Base-by-base conservation (phyloP, 2,888 invertebrate species). In the Philereme vetulata region DNA sequence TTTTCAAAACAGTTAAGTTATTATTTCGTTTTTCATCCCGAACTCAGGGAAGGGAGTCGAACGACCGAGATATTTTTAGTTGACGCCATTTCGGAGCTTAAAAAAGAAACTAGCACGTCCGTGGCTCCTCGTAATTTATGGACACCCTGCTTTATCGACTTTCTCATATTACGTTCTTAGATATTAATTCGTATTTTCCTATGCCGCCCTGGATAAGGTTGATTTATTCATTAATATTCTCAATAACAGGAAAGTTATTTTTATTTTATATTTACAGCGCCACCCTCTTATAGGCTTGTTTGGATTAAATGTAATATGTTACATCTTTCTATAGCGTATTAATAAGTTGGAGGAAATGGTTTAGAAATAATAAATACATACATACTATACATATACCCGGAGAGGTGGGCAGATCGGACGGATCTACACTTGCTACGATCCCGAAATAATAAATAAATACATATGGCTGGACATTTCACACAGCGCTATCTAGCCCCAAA, bases 1-100 rank as follows among this genome's bases (percentile, higher is more conserved):
- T 21, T 21, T 21, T 21, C 21, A 21, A 21, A 21, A 21, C 21
- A 1, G 21, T 21, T 21, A 21, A 1, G 21, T 21, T 21, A 38
- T 8, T 4, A 46, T 48, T 44, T 57, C 11, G 32, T 51, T 62
- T 58, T 57, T 47, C 45, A 7, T 46, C n/a, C 10, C 35, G 40
- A 55, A 35, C 51, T 47, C 44, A 51, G 34, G 33, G 75, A 78
- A 79, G 75, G 78, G 79, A 73, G 56, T 68, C 77, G 76, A 76
- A 85, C 84, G 84, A 78, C 82, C 76, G 80, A 78, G 62, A 76
- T 89, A 89, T 89, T 89, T 90, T 85, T 80, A 80, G 85, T 75
- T 70, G 79, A 82, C 83, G 82, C 82, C 82, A 77, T 84, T 82
- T 79, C 77, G 81, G 80, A 80, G 83, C 80, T 82, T 82, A 82